Evolutionary conservation across 2,113 vertebrate species (phyloP).

Genomic region (Rhinopomastus cyanomelas): DNA sequence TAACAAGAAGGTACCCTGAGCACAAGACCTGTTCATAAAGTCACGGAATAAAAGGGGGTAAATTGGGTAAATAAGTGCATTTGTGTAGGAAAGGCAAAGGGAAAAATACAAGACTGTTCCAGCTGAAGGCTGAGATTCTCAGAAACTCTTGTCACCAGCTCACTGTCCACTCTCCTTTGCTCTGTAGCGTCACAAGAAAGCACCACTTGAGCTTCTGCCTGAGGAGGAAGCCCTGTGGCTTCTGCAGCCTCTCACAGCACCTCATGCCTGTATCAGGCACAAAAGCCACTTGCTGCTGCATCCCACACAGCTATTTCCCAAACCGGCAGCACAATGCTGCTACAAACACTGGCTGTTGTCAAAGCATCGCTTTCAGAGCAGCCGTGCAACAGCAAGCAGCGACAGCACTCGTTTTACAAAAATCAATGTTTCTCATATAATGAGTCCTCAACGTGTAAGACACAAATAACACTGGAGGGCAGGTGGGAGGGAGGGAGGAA

Average conservation of each 20-base stretch:
- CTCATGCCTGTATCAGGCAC: neutral
- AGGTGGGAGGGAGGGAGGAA: neutral
- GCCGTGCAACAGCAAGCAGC: neutral
- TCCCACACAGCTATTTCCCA: neutral
- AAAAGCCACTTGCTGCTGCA: neutral
- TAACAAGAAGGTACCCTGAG: neutral
- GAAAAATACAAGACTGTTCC: neutral
- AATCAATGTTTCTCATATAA: neutral
- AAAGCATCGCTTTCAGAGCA: neutral
- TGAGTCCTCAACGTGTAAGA: neutral
- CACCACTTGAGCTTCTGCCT: neutral
- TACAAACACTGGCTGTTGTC: neutral
- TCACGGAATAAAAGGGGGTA: neutral
- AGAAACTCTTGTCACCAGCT: neutral
- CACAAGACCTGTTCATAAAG: neutral
- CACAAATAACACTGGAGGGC: neutral
- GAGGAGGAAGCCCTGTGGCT: neutral
- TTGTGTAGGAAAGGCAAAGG: neutral
- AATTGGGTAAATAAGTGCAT: neutral
- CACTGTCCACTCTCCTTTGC: neutral
- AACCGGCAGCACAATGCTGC: neutral
- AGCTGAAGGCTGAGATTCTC: neutral
- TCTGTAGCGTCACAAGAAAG: fast-evolving
- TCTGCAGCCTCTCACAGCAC: neutral
- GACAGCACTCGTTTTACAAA: neutral